Evolutionary conservation across 2,888 invertebrate species (phyloP), one percentile per base, ranked within the genome.

Genomic region (Plagodis pulveraria): DNA sequence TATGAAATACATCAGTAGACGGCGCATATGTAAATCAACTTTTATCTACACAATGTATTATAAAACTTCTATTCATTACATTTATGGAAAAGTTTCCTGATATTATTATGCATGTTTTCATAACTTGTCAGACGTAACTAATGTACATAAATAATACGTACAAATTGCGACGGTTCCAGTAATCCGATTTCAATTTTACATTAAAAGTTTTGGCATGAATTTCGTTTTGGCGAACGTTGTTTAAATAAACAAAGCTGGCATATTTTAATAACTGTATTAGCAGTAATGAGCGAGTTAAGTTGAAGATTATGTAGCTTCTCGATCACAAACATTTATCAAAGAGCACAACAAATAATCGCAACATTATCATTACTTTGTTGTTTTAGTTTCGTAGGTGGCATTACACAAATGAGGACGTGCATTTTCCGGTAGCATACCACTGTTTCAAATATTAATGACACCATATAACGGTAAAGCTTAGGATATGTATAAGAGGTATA

Each of bases 61-160:
- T 56, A 45, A 50, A 38, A 46, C 35, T 32, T 32, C 41, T 48
- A 41, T 56, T 34, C 22, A 11, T 6, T 38, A 40, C 36, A 50
- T 46, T 50, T 50, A 50, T 46, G 43, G 7, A 22, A 12, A 33
- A 48, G 42, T 48, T 55, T 36, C 32, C 9, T 45, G 49, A 45
- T 41, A 40, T 40, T 7, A 35, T 41, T 50, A 44, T 10, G 50
- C 44, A 32, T 42, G 44, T 44, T 36, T 54, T 45, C 32, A 41
- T 12, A 56, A 56, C 38, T 56, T 50, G 44, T 34, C 49, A 40
- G 34, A 56, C 45, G 22, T 44, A 44, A 55, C 41, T 34, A 48
- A 42, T 48, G 35, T 47, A 41, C 33, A 41, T 22, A 11, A 6
- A 33, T 49, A 49, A 49, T 41, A 10, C 32, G 32, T 33, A n/a